Base-by-base conservation (phyloP, 2,797 vertebrate species). In the Microtus obscurus region DNA sequence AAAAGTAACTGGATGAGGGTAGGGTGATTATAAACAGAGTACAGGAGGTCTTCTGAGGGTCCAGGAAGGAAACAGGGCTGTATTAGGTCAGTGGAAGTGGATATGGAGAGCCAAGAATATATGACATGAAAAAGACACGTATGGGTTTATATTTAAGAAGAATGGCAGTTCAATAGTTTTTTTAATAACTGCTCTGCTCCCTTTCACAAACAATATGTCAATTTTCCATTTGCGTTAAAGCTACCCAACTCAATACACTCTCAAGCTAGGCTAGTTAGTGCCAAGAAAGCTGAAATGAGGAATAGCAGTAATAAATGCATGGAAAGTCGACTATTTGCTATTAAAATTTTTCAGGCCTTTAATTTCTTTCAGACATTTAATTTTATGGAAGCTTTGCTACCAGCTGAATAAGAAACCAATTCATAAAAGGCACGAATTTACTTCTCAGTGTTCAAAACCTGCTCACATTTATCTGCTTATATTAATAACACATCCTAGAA, bases 251-350 rank as follows among this genome's bases (percentile, higher is more conserved):
- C 73, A 96, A 74, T 87, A 56, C 5, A 21, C 48, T 63, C 86
- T 91, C 53, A 78, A 71, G 43, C 63, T 61, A 87, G 79, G 61
- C n/a, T 89, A 83, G 81, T 95, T 77, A 91, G 25, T 78, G 67
- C 87, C 78, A 96, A 95, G 76, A 85, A 91, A 96, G 89, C n/a
- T 85, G n/a, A 94, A 96, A 77, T 95, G 89, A 96, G 63, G n/a
- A 89, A 8, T 6, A 92, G 51, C 40, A 77, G 65, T 69, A 91
- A 73, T 91, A 89, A 97, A 95, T 92, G 78, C 82, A 92, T 63
- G 82, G 93, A 94, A 95, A 97, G 74, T 93, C 37, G 80, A 76
- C 90, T 88, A 96, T 93, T 95, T 90, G 69, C 81, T 96, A 92
- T 92, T 96, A 96, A 97, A 97, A 94, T 89, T 43, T 45, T 93